phyloP scores from a whole-genome alignment of 2,888 invertebrate genomes.

The Rhyacophila evoluta region DNA sequence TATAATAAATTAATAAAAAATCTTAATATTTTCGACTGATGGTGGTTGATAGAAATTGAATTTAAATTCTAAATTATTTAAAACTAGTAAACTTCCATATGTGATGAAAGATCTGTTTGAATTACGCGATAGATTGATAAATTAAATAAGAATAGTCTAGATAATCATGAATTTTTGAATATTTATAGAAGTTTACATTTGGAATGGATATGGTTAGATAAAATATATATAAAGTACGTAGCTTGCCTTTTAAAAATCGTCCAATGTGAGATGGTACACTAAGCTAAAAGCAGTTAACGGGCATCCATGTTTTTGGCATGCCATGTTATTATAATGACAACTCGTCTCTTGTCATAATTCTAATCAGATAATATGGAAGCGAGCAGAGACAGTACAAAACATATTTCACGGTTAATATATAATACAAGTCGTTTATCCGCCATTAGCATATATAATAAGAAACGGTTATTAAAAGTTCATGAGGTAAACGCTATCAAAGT shows the following conservation, averaged over 20 bases:
- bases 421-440: neutral
- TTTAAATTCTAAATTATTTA: no score
- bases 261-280: neutral
- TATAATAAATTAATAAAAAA: no score
- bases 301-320: constrained; percentile 44
- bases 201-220: no score
- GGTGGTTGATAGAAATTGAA: no score
- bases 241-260: neutral
- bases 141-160: no score
- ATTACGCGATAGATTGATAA: no score
- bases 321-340: constrained; percentile 50
- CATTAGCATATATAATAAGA: constrained; percentile 22
- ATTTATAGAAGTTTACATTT: no score
- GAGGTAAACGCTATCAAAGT: neutral
- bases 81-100: no score
- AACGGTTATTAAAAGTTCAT: neutral
- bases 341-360: constrained; percentile 45
- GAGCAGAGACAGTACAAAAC: constrained; percentile 20
- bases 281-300: constrained; percentile 20
- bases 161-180: no score
- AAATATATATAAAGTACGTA: no score
- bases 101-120: no score
- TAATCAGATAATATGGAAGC: constrained; percentile 39
- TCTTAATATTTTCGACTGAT: no score
- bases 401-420: constrained; percentile 11